phyloP scores from a whole-genome alignment of 2,797 vertebrate genomes.

The Eospalax fontanierii region DNA sequence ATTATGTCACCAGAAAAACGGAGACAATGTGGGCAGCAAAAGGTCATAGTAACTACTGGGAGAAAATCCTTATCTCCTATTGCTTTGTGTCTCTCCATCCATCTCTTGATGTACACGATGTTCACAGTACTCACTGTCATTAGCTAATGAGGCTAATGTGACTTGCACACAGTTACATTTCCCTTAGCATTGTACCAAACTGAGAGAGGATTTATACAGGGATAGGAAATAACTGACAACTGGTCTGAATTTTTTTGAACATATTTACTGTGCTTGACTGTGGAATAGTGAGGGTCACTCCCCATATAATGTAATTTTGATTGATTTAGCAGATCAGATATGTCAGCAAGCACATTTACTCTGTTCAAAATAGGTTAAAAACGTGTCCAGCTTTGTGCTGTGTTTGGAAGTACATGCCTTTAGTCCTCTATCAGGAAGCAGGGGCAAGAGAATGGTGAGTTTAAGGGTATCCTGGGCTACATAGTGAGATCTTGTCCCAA shows the following conservation, averaged over 20 bases:
- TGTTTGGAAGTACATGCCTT: neutral
- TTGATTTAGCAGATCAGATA: constrained; percentile 28
- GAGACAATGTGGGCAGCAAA: neutral
- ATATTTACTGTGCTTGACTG: neutral
- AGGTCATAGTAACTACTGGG: neutral
- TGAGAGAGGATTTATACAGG: neutral
- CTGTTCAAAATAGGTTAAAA: constrained; percentile 58
- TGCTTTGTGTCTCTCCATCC: neutral
- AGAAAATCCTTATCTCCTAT: neutral
- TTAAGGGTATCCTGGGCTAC: neutral
- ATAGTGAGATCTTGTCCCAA: neutral
- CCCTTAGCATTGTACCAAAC: neutral
- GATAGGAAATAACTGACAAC: constrained; percentile 45
- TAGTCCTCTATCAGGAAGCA: neutral
- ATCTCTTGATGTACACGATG: neutral
- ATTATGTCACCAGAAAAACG: neutral
- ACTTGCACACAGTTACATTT: constrained; percentile 9
- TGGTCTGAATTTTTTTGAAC: constrained; percentile 7
- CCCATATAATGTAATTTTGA: constrained; percentile 60
- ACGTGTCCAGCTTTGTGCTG: neutral
- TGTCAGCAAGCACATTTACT: neutral
- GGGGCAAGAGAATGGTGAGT: neutral
- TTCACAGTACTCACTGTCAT: no score
- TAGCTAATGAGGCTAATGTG: neutral
- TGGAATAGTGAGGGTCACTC: neutral